Base-by-base conservation (phyloP, 2,888 invertebrate species). In the Caenorhabditis auriculariae region DNA sequence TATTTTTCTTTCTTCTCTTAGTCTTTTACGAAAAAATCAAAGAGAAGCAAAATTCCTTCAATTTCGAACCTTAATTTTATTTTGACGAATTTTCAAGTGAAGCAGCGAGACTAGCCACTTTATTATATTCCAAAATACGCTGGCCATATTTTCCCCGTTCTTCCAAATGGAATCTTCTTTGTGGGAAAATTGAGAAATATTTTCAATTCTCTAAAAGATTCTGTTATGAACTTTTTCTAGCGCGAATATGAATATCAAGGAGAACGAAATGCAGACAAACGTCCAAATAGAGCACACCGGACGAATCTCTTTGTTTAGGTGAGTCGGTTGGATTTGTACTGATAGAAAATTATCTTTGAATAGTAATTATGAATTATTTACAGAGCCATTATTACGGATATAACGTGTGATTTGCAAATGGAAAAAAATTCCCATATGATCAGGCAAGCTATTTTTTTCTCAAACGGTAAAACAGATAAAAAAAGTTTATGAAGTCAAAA, bases 191-290 rank as follows among this genome's bases (percentile, higher is more conserved):
- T n/a, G n/a, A n/a, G n/a, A n/a, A n/a, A n/a, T n/a, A n/a, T n/a
- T n/a, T n/a, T n/a, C n/a, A n/a, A n/a, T n/a, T n/a, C n/a, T n/a
- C 9, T 12, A 17, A 41, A 3, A 12, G 9, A 41, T 41, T 2
- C n/a, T 12, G 12, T 45, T 17, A 45, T 15, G 17, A 24, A n/a
- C 15, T 35, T 12, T 21, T 64, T 75, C 43, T 50, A 79, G 78
- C 46, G 80, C 80, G 15, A 75, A 80, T 55, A 80, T 80, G 80
- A 80, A 80, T 60, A 74, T 80, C 17, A 69, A 74, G 38, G 80
- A 78, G 53, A 80, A 80, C 45, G 77, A 80, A 41, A 55, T 80
- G 71, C 70, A 73, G 54, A 80, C 80, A 21, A 80, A 80, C 53
- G 81, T 75, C 1, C 63, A 76, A 29, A 66, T 80, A 6, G 69